Evolutionary conservation across 2,888 invertebrate genomes (phyloP).

Genomic region (Salpingus planirostris): DNA sequence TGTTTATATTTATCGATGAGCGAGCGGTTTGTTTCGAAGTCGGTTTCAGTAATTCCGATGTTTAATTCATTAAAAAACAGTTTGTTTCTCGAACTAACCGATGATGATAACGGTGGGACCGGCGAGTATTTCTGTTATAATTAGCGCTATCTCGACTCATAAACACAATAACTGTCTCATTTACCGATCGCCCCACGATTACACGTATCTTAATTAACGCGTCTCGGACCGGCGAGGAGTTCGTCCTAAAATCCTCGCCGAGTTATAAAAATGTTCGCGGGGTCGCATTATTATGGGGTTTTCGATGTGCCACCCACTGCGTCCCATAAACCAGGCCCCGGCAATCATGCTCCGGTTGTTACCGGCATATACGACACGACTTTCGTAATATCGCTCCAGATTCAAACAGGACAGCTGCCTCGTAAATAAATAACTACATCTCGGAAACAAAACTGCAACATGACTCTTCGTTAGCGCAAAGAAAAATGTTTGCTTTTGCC

Average conservation of each 20-base stretch:
- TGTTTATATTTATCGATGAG: no score
- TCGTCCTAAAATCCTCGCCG: no score
- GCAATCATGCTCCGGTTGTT: slow-evolving; percentile 29
- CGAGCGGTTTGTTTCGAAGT: no score
- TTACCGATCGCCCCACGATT: background rate
- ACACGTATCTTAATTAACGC: background rate
- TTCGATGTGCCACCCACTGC: slow-evolving; percentile 31
- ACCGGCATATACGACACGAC: slow-evolving; percentile 28
- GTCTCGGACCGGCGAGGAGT: no score
- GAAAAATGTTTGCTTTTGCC: slow-evolving; percentile 11
- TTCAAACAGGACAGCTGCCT: slow-evolving; percentile 21
- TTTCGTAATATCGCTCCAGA: slow-evolving; percentile 28
- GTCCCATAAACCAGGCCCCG: slow-evolving; percentile 27
- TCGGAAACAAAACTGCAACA: slow-evolving; percentile 26
- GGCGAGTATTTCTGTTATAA: background rate
- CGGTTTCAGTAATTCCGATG: no score
- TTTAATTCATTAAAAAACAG: no score
- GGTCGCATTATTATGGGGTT: no score
- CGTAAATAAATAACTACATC: slow-evolving; percentile 27
- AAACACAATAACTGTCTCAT: background rate
- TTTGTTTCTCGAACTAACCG: background rate
- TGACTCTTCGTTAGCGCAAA: slow-evolving; percentile 19
- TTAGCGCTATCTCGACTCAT: slow-evolving; percentile 3
- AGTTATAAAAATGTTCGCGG: no score
- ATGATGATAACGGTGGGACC: slow-evolving; percentile 4